Base-by-base conservation (phyloP, 1,140 invertebrate species). In the Formica selysi region DNA sequence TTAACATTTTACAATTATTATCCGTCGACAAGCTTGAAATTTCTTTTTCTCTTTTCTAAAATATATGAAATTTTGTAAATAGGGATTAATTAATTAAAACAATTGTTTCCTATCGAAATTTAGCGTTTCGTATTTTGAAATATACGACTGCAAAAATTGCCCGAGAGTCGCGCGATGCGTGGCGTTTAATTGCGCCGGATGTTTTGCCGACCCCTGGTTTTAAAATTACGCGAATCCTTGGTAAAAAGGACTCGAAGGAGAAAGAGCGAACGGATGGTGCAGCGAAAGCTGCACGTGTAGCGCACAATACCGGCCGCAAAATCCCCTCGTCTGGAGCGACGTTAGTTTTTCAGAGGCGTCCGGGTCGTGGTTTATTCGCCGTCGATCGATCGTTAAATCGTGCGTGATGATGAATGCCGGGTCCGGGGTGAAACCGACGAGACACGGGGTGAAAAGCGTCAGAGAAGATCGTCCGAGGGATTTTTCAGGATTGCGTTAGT, bases 371-470 rank as follows among this genome's bases (percentile, higher is more conserved):
- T 85, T 85, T 85, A 85, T 85, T 85, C 81, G 29, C 32, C 41
- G 48, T 78, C 73, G 81, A 85, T 85, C 71, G 81, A 80, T 70
- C 36, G 85, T 81, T 86, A 86, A 86, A 86, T 86, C 85, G 85
- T 64, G 76, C 76, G 85, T 86, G 85, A 86, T 76, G 85, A 81
- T 71, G 85, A 86, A 86, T 86, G 57, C 65, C 48, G 67, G 67
- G 26, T 38, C 48, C 26, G 29, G 59, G 81, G 29, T 64, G 57
- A 76, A 54, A 64, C 41, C 70, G 71, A 76, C 70, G 73, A 64
- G 71, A 76, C 41, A 38, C 29, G 22, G 81, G 29, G 16, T 19
- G 59, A 84, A 22, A 73, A 22, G 44, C 57, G 81, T 44, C 71
- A 44, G 44, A 29, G 38, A 70, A 57, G 78, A 80, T 80, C 67